phyloP scores from a whole-genome alignment of 2,113 vertebrate species.

The Bothrops jararaca region DNA sequence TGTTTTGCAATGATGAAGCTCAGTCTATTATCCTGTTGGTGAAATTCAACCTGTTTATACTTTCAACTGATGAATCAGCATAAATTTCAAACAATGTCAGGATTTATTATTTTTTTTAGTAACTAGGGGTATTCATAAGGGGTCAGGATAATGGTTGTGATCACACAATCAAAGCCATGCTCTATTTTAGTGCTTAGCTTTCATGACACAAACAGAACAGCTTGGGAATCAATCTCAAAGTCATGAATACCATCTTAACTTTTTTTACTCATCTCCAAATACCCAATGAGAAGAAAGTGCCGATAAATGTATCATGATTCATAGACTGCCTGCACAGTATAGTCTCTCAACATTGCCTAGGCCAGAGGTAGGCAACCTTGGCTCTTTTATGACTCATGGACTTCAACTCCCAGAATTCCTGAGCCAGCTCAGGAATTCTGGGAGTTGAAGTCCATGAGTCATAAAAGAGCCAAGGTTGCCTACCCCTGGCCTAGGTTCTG shows the following conservation, averaged over 20 bases:
- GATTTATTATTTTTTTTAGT: background rate
- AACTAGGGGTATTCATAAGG: background rate
- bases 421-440: no score
- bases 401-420: no score
- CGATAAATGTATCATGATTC: background rate
- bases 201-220: background rate
- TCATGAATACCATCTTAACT: background rate
- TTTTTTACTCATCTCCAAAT: background rate
- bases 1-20: background rate
- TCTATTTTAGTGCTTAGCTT: background rate
- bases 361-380: no score
- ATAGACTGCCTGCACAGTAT: background rate
- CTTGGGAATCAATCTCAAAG: background rate
- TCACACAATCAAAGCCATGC: background rate
- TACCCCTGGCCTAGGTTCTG: background rate
- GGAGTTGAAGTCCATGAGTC: no score
- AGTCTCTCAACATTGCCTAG: background rate
- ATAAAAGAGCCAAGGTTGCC: no score
- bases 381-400: no score
- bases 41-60: background rate
- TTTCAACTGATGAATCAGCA: background rate
- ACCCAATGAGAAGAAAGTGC: background rate
- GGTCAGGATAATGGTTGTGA: background rate
- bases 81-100: background rate
- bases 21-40: background rate